Percentiles rank a stretch among this genome's conserved stretches.
phyloP scores from a whole-genome alignment of 2,888 invertebrate genomes.

The Cataglyphis rosenhaueri region DNA sequence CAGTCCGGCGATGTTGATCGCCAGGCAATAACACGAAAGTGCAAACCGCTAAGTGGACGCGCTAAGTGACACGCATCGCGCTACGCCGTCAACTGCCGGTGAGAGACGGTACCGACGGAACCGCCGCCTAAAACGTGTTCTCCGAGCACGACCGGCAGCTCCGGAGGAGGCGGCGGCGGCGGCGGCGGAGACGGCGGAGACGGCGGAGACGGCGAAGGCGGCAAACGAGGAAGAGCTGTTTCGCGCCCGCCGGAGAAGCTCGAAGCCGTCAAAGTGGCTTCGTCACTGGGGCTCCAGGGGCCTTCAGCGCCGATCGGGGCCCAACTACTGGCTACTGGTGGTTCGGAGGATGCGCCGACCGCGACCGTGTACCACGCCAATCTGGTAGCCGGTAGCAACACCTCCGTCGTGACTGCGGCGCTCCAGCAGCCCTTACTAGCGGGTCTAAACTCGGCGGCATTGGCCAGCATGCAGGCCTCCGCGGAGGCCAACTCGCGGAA shows the following conservation, averaged over 20 bases:
- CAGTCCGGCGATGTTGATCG: conserved; percentile 38
- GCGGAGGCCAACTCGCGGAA: conserved; percentile 94
- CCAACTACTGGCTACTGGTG: conserved; percentile 83
- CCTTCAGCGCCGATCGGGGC: conserved; percentile 85
- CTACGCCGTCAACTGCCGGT: conserved; percentile 25
- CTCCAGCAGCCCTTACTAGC: conserved; percentile 83
- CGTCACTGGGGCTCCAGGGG: conserved; percentile 86
- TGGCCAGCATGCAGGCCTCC: conserved; percentile 90
- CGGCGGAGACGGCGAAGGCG: conserved; percentile 73
- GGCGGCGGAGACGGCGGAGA: conserved; percentile 63
- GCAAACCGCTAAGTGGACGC: conserved; percentile 31
- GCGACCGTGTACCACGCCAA: conserved; percentile 84
- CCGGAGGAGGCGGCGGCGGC: conserved; percentile 61
- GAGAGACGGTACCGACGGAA: conserved; percentile 70
- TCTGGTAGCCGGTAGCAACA: conserved; percentile 84
- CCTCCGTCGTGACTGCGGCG: conserved; percentile 83
- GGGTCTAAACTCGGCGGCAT: conserved; percentile 84
- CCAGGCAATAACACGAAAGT: conserved; percentile 57
- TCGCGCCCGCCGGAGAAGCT: conserved; percentile 81
- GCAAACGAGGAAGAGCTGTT: conserved; percentile 75
- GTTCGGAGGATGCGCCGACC: conserved; percentile 81
- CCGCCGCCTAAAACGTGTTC: conserved; percentile 72
- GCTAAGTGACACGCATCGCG: conserved; percentile 37
- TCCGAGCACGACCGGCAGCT: conserved; percentile 58
- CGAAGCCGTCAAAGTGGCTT: conserved; percentile 86